Evolutionary conservation across 2,113 vertebrate genomes (phyloP).

Genomic region (Phalacrocorax pelagicus): DNA sequence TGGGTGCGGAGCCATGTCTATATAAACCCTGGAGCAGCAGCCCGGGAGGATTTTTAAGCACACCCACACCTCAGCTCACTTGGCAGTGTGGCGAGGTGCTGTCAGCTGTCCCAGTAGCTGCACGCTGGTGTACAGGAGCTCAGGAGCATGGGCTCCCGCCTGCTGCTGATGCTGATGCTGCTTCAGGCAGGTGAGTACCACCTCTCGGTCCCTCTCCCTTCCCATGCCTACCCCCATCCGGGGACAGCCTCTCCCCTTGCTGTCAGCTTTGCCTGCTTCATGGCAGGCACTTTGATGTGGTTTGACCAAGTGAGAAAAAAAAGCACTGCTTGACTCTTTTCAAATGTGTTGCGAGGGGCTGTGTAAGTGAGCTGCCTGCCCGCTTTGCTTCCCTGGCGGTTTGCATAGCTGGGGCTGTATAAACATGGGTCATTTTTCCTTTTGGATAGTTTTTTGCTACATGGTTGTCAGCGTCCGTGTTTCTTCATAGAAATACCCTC

Average conservation of each 20-base stretch:
- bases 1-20: neutral
- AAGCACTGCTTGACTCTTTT: accelerated
- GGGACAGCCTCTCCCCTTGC: neutral
- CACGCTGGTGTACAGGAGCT: neutral
- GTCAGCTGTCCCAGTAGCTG: neutral
- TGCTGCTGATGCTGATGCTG: neutral
- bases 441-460: neutral
- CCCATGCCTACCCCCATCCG: accelerated
- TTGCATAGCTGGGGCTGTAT: neutral
- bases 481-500: neutral
- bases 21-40: conserved; percentile 19
- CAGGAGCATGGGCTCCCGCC: conserved; percentile 11
- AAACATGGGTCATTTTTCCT: neutral
- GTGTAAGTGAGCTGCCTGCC: neutral
- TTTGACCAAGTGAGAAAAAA: neutral
- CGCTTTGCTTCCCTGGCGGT: accelerated
- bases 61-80: neutral
- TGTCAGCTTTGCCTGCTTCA: neutral
- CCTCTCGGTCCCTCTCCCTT: neutral
- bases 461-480: neutral
- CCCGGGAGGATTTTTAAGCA: neutral
- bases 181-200: conserved; percentile 60
- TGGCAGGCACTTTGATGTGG: neutral
- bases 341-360: accelerated
- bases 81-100: neutral